Evolutionary conservation across 2,888 invertebrate genomes (phyloP).

Genomic region (Apoderus coryli): DNA sequence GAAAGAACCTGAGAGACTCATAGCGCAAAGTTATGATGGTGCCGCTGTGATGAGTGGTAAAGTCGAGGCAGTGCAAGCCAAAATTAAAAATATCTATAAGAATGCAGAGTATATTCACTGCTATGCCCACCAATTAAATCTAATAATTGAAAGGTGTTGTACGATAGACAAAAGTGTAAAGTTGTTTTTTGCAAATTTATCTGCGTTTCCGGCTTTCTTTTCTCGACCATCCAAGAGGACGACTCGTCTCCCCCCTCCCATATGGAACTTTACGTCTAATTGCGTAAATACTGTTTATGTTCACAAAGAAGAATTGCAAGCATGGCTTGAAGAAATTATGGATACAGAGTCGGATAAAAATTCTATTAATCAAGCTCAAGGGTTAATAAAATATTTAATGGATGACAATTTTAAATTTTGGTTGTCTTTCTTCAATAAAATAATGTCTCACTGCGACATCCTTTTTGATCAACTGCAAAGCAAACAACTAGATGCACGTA

Average conservation of each 20-base stretch:
- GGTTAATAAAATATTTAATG: constrained; percentile 5
- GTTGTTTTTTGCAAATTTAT: constrained; percentile 10
- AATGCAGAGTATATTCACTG: constrained; percentile 7
- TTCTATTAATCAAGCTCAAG: constrained; percentile 8
- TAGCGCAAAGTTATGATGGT: constrained; percentile 10
- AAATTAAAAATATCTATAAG: constrained; percentile 4
- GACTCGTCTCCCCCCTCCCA: constrained; percentile 8
- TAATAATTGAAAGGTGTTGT: neutral
- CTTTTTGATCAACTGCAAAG: constrained; percentile 6
- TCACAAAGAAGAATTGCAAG: constrained; percentile 7
- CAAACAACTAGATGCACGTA: constrained; percentile 3
- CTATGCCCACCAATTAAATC: constrained; percentile 3
- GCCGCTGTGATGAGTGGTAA: constrained; percentile 8
- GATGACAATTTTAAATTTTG: constrained; percentile 9
- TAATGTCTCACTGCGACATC: constrained; percentile 6
- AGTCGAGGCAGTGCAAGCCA: constrained; percentile 7
- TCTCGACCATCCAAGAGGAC: constrained; percentile 10
- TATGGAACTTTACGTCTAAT: constrained; percentile 10
- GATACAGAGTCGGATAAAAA: constrained; percentile 6
- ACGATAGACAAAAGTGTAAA: constrained; percentile 6
- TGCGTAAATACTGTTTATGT: constrained; percentile 10
- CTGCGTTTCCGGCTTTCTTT: constrained; percentile 12
- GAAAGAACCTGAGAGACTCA: no score
- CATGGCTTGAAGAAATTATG: constrained; percentile 9
- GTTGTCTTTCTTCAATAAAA: constrained; percentile 9